A percentile compares a stretch with the other conserved stretches of the same genome.
Evolutionary conservation across 2,797 vertebrate genomes (phyloP).

Genomic region (Leuciscus waleckii): DNA sequence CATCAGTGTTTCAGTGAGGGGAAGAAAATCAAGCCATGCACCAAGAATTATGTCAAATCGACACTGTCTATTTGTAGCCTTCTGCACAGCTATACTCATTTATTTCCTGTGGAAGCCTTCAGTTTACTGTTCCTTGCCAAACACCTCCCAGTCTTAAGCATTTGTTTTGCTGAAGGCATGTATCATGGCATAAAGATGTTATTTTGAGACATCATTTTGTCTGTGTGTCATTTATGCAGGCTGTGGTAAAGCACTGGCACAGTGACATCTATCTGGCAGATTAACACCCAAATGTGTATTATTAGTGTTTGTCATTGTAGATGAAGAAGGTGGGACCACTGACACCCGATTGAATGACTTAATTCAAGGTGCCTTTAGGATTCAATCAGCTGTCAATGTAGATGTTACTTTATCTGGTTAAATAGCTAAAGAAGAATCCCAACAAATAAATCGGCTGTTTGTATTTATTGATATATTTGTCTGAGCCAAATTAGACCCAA

Average conservation of each 20-base stretch:
- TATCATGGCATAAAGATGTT: slow-evolving; percentile 26
- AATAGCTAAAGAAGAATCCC: background rate
- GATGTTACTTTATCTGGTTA: background rate
- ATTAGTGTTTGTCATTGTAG: background rate
- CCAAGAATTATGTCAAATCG: slow-evolving; percentile 57
- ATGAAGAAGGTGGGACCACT: slow-evolving; percentile 7
- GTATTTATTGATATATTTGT: slow-evolving; percentile 16
- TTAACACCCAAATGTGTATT: slow-evolving; percentile 1
- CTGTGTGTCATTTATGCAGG: slow-evolving; percentile 11
- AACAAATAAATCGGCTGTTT: background rate
- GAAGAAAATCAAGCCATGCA: slow-evolving; percentile 54
- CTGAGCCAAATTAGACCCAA: background rate
- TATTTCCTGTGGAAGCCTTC: slow-evolving; percentile 61
- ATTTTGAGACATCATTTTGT: slow-evolving; percentile 27
- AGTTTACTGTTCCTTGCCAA: slow-evolving; percentile 53
- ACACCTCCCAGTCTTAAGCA: slow-evolving; percentile 52
- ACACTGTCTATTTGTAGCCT: slow-evolving; percentile 55
- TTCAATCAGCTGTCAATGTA: slow-evolving; percentile 51
- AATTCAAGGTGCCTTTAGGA: slow-evolving; percentile 60
- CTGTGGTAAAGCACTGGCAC: slow-evolving; percentile 11
- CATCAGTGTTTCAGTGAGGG: slow-evolving; percentile 58
- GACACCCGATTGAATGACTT: slow-evolving; percentile 48
- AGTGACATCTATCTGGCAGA: slow-evolving; percentile 13
- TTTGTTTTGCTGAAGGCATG: slow-evolving; percentile 40
- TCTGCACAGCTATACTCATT: slow-evolving; percentile 66